These are phyloP conservation scores for Germaria angustata DNA, from an alignment of 2,888 invertebrate genomes.

Conservation along the genomic window DNA sequence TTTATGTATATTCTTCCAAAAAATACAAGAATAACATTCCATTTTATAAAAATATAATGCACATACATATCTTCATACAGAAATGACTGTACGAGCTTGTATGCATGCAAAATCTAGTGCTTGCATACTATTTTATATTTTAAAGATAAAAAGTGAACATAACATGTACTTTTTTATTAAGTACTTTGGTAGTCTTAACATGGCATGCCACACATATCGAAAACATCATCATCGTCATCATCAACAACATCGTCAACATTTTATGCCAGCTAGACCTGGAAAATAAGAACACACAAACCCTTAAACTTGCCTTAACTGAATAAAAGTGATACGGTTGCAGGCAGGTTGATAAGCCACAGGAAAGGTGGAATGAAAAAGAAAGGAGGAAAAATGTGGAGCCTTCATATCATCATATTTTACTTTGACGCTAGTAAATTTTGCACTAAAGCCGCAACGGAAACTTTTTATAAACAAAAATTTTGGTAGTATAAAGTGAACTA, in stretches of 20 bases:
- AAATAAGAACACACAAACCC: neutral
- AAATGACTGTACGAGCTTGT: neutral
- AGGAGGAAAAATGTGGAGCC: neutral
- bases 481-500: neutral
- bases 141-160: slow-evolving; percentile 23
- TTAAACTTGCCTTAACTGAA: neutral
- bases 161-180: slow-evolving; percentile 37
- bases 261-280: slow-evolving; percentile 22
- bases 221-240: slow-evolving; percentile 39
- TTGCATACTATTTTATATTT: slow-evolving; percentile 7
- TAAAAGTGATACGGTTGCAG: slow-evolving; percentile 21
- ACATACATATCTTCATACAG: neutral
- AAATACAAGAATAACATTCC: neutral
- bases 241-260: slow-evolving; percentile 46
- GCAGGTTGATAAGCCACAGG: neutral
- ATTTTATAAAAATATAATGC: neutral
- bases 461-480: neutral
- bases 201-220: slow-evolving; percentile 60
- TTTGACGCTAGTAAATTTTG: slow-evolving; percentile 21
- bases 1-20: slow-evolving; percentile 34
- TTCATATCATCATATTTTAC: slow-evolving; percentile 15
- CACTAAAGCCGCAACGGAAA: slow-evolving; percentile 5
- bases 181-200: slow-evolving; percentile 55
- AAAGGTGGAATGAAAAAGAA: neutral
- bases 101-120: neutral